Conservation (phyloP, 2,797 vertebrate species). For the Bufotes viridis region DNA sequence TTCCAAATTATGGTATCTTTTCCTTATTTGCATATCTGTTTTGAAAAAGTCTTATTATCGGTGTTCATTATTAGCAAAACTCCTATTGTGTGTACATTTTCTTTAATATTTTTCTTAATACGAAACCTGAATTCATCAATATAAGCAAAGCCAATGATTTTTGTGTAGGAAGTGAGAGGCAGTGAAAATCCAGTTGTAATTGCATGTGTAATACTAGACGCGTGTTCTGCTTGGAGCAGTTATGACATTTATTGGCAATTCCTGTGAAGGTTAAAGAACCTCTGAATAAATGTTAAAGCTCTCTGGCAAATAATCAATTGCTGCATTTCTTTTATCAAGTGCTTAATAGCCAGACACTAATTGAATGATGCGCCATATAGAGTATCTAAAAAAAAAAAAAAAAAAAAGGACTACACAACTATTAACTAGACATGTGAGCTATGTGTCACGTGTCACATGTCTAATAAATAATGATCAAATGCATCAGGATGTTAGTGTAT, state of each 20-base stretch:
- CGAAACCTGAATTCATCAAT: neutral
- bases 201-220: conserved; percentile 35
- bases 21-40: too few species aligned
- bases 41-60: neutral
- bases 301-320: conserved; percentile 24
- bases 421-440: neutral
- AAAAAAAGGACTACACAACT: neutral
- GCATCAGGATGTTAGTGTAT: neutral
- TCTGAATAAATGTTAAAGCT: conserved; percentile 47
- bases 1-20: too few species aligned
- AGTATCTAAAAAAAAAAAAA: neutral
- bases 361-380: neutral
- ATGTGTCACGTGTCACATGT: neutral
- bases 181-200: conserved; percentile 51
- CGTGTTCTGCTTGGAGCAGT: conserved; percentile 2
- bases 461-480: neutral
- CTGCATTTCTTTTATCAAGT: neutral
- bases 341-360: neutral
- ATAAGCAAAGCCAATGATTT: conserved; percentile 28
- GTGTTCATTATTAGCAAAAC: neutral
- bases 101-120: neutral
- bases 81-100: conserved; percentile 26
- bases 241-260: conserved; percentile 52
- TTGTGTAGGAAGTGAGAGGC: conserved; percentile 38
- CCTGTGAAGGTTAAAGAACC: conserved; percentile 39